Evolutionary conservation across 2,797 vertebrate genomes (phyloP).

Genomic region (Chelon auratus): DNA sequence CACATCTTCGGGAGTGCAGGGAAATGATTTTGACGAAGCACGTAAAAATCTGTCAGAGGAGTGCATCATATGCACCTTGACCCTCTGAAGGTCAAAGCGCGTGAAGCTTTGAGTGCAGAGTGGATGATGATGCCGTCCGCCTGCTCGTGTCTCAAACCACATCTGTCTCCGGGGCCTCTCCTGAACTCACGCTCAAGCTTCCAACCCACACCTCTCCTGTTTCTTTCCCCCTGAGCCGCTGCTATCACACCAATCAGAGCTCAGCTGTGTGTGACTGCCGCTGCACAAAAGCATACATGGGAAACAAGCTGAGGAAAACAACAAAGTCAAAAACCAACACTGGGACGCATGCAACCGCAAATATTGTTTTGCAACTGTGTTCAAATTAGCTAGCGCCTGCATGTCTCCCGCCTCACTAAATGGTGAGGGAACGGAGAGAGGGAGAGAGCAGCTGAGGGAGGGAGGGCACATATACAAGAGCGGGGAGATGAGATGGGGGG

Average conservation of each 20-base stretch:
- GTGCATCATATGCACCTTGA: constrained; percentile 40
- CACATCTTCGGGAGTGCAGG: constrained; percentile 10
- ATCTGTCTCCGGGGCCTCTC: constrained; percentile 46
- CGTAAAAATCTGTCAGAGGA: constrained; percentile 33
- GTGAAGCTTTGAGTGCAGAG: constrained; percentile 13
- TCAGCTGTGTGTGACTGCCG: constrained; percentile 63
- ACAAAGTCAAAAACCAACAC: constrained; percentile 75
- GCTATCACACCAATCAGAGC: constrained; percentile 67
- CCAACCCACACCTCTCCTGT: constrained; percentile 32
- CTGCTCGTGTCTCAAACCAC: constrained; percentile 5
- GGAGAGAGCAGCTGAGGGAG: constrained; percentile 31
- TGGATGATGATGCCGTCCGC: constrained; percentile 28
- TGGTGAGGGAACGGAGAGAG: constrained; percentile 44
- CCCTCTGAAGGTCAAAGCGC: constrained; percentile 40
- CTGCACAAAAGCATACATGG: constrained; percentile 64
- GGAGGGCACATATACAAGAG: constrained; percentile 49
- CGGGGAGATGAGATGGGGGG: constrained; percentile 45
- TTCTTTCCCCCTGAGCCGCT: constrained; percentile 42
- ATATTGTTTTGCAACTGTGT: constrained; percentile 80
- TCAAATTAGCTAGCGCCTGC: constrained; percentile 83
- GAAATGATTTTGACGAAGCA: constrained; percentile 30
- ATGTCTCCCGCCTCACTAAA: constrained; percentile 82
- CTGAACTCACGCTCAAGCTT: constrained; percentile 9
- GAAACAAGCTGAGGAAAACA: constrained; percentile 71
- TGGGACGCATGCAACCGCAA: constrained; percentile 72